phyloP scores from a whole-genome alignment of 2,113 vertebrate species.

The Alexandromys fortis region DNA sequence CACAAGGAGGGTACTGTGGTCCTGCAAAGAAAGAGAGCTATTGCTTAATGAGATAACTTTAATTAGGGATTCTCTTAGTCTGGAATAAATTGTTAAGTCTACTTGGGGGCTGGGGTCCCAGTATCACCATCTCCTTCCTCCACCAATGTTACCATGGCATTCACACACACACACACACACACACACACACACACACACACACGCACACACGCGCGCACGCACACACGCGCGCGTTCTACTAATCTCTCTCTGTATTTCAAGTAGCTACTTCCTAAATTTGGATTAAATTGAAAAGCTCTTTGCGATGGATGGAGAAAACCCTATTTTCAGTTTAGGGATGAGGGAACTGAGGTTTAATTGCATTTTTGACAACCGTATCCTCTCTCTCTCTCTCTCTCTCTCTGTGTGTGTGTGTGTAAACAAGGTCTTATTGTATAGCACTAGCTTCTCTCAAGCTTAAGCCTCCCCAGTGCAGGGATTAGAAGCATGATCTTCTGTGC shows the following conservation, averaged over 20 bases:
- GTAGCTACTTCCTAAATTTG: not conserved
- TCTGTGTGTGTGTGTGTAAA: not conserved
- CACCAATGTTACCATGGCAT: not conserved
- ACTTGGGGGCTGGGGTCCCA: not conserved
- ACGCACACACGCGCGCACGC: not conserved
- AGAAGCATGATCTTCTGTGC: not conserved
- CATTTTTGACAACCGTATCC: not conserved
- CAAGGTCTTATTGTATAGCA: not conserved
- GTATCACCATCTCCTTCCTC: not conserved
- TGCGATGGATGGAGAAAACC: not conserved
- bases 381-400: not conserved
- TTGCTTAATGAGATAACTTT: conserved; percentile 23
- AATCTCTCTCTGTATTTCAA: not conserved
- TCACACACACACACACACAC: not conserved
- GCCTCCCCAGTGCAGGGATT: not conserved
- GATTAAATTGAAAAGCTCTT: not conserved
- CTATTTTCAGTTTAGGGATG: not conserved
- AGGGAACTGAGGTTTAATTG: not conserved
- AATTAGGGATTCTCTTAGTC: conserved; percentile 9
- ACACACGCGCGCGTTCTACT: not conserved
- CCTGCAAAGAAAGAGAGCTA: conserved; percentile 4
- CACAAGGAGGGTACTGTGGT: conserved; percentile 24
- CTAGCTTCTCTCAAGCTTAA: not conserved
- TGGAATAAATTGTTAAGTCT: conserved; percentile 36
- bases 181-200: too few species aligned